Conservation (phyloP, 2,113 vertebrate genomes). For the Hippocampus guttulatus region DNA sequence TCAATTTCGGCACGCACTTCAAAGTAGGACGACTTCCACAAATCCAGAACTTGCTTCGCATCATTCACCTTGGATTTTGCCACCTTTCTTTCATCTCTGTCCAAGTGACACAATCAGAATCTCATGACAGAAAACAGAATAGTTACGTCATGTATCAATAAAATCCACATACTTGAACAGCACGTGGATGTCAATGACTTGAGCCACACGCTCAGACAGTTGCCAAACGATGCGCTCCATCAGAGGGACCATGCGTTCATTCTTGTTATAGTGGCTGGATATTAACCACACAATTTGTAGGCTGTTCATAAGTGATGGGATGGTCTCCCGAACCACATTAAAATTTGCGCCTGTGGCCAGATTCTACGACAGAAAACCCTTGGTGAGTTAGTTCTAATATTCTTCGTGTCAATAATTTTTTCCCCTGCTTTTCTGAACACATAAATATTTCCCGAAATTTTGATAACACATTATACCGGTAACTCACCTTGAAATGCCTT, state of each 20-base stretch:
- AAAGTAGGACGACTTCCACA: slow-evolving; percentile 87
- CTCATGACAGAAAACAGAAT: neutral
- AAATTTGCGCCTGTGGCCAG: slow-evolving; percentile 71
- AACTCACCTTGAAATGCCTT: slow-evolving; percentile 82
- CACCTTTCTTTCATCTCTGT: slow-evolving; percentile 72
- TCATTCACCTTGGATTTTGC: slow-evolving; percentile 76
- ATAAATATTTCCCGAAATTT: neutral
- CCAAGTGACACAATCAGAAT: neutral
- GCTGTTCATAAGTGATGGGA: slow-evolving; percentile 81
- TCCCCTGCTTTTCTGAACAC: no score
- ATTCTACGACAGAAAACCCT: slow-evolving; percentile 57
- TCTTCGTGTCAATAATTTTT: neutral
- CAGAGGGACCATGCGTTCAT: slow-evolving; percentile 83
- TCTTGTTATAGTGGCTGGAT: slow-evolving; percentile 81
- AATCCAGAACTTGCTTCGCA: slow-evolving; percentile 75
- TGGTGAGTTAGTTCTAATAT: neutral
- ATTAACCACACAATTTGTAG: slow-evolving; percentile 86
- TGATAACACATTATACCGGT: no score
- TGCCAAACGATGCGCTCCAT: slow-evolving; percentile 92
- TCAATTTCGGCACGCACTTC: slow-evolving; percentile 82
- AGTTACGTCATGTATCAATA: neutral
- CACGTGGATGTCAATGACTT: slow-evolving; percentile 68
- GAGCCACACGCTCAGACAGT: slow-evolving; percentile 75
- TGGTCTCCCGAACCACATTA: slow-evolving; percentile 72
- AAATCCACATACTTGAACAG: slow-evolving; percentile 77